A percentile compares a stretch with the other conserved stretches of the same genome.
Evolutionary conservation across 2,797 vertebrate species (phyloP).

Genomic region (Helarctos malayanus): DNA sequence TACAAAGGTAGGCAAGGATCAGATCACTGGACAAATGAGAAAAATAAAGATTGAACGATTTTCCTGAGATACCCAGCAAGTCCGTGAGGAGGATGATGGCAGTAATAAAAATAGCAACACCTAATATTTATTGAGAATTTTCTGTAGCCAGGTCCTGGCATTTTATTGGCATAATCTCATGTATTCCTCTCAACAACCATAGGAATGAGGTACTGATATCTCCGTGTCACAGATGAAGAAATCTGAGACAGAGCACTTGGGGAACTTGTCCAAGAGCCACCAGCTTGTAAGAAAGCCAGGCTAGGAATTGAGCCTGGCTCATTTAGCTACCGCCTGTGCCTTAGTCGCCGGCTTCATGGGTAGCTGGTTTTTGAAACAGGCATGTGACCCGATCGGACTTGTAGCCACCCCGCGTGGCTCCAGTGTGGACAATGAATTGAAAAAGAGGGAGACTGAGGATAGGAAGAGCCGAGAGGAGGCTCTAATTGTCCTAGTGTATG

Average conservation of each 20-base stretch:
- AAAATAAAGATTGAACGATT: slow-evolving; percentile 19
- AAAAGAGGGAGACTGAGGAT: neutral
- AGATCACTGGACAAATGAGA: neutral
- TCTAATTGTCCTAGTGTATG: neutral
- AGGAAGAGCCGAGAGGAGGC: neutral
- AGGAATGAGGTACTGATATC: neutral
- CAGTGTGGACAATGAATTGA: neutral
- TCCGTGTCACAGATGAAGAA: neutral
- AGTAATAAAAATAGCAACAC: neutral
- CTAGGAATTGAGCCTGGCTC: neutral
- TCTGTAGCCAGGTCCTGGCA: neutral
- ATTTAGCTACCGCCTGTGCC: neutral
- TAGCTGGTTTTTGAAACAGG: slow-evolving; percentile 15
- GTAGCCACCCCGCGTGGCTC: neutral
- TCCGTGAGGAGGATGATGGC: neutral
- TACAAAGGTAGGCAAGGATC: slow-evolving; percentile 29
- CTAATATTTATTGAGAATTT: neutral
- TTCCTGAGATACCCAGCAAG: neutral
- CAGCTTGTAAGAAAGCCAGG: slow-evolving; percentile 33
- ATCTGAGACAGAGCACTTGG: slow-evolving; percentile 4
- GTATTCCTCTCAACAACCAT: neutral
- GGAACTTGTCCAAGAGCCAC: neutral
- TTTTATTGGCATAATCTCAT: neutral
- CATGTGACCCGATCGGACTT: neutral
- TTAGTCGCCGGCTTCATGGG: neutral